Conservation (phyloP, 2,797 vertebrate genomes). For the Cygnus olor region DNA sequence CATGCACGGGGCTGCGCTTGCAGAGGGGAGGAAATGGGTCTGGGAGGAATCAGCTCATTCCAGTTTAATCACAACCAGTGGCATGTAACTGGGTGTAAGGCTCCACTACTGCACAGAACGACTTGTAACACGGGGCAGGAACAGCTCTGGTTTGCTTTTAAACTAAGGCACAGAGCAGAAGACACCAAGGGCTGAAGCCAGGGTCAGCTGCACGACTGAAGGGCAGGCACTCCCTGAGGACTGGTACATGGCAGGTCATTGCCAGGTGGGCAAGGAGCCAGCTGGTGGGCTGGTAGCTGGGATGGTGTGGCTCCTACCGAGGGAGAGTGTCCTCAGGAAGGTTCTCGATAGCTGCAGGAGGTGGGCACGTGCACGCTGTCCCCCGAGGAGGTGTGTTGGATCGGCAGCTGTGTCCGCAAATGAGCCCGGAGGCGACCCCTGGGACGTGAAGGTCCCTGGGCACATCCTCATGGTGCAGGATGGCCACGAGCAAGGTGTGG, state of each 20-base stretch:
- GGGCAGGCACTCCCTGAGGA: neutral
- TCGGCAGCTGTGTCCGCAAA: neutral
- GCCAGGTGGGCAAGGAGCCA: neutral
- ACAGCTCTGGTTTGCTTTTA: neutral
- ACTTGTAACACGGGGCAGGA: neutral
- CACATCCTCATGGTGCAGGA: neutral
- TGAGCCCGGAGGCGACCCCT: neutral
- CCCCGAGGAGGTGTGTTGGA: neutral
- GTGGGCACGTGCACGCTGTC: rapidly evolving
- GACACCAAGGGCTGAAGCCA: neutral
- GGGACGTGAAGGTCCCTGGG: neutral
- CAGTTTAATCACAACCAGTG: neutral
- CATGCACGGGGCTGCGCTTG: neutral
- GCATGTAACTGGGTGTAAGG: rapidly evolving
- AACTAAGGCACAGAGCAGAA: neutral
- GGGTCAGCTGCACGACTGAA: neutral
- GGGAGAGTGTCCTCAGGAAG: neutral
- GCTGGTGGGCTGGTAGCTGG: too few species aligned
- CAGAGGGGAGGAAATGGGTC: neutral
- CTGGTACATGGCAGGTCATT: neutral
- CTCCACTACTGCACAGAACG: neutral
- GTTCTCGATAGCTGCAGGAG: neutral
- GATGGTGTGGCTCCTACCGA: neutral
- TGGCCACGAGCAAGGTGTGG: neutral
- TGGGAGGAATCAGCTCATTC: neutral